Percentiles rank a stretch among this genome's conserved stretches.
Conservation (phyloP, 2,797 vertebrate genomes). For the Zenarchopterus dispar region DNA sequence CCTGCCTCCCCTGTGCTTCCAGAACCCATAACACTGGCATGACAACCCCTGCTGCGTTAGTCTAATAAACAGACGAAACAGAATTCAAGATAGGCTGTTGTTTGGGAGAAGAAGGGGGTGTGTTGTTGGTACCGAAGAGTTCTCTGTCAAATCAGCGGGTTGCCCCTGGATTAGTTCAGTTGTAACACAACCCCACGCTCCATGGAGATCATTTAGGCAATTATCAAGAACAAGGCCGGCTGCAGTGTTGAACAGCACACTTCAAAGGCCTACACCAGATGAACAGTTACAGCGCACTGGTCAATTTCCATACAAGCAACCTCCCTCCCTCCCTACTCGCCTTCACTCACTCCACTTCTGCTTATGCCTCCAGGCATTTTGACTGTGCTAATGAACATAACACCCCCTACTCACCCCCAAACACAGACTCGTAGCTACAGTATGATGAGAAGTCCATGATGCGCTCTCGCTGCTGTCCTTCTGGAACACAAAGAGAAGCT, state of each 20-base stretch:
- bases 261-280: conserved; percentile 84
- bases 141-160: conserved; percentile 84
- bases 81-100: conserved; percentile 76
- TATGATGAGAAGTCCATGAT: conserved; percentile 78
- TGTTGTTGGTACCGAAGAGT: conserved; percentile 58
- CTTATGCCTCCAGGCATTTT: conserved; percentile 82
- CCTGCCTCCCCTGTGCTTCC: conserved; percentile 23
- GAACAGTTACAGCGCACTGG: conserved; percentile 85
- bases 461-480: conserved; percentile 51
- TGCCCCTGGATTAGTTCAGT: conserved; percentile 84
- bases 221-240: conserved; percentile 88
- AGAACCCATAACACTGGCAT: conserved; percentile 60
- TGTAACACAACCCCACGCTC: conserved; percentile 81
- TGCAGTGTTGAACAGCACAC: conserved; percentile 83
- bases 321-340: conserved; percentile 43
- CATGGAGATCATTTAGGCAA: conserved; percentile 89
- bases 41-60: conserved; percentile 69
- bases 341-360: conserved; percentile 67
- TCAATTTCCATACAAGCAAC: conserved; percentile 87
- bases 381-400: conserved; percentile 86
- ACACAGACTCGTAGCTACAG: conserved; percentile 61
- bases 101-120: conserved; percentile 48
- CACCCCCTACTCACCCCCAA: conserved; percentile 60
- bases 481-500: conserved; percentile 61
- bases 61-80: conserved; percentile 81